phyloP scores from a whole-genome alignment of 2,888 invertebrate species.

The Lithophane ornitopus region DNA sequence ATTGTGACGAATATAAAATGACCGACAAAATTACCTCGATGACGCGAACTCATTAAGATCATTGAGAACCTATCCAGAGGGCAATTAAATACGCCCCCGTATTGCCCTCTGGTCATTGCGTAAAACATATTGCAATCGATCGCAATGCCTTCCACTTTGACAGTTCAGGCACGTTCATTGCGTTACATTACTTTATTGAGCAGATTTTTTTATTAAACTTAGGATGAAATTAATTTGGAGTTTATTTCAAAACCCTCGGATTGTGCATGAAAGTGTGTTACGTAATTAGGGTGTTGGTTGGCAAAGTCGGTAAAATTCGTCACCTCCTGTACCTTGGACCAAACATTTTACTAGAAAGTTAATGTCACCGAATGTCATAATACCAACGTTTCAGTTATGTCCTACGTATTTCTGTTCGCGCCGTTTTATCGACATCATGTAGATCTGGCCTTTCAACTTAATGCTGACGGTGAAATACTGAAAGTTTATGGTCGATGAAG shows the following conservation, averaged over 20 bases:
- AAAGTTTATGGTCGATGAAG: constrained; percentile 30
- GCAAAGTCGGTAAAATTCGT: not conserved
- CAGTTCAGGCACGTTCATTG: too few species aligned
- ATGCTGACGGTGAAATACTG: constrained; percentile 29
- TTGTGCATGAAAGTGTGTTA: not conserved
- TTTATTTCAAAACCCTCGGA: not conserved
- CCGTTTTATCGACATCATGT: constrained; percentile 63
- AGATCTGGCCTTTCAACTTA: constrained; percentile 48
- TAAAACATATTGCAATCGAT: not conserved
- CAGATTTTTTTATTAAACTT: not conserved
- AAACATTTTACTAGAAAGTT: constrained; percentile 66
- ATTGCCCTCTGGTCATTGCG: too few species aligned
- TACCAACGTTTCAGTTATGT: constrained; percentile 69
- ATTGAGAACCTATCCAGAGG: not conserved
- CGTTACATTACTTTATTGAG: not conserved
- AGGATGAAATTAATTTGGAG: not conserved
- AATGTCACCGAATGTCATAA: constrained; percentile 75
- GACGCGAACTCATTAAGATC: not conserved
- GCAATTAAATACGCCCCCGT: too few species aligned
- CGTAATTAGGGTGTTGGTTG: not conserved
- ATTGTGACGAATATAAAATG: not conserved
- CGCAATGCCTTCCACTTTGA: too few species aligned
- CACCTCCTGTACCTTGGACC: constrained; percentile 24
- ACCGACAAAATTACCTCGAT: not conserved
- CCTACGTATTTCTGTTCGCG: constrained; percentile 64